Evolutionary conservation across 2,113 vertebrate species (phyloP).

Genomic region (Chinchilla lanigera): DNA sequence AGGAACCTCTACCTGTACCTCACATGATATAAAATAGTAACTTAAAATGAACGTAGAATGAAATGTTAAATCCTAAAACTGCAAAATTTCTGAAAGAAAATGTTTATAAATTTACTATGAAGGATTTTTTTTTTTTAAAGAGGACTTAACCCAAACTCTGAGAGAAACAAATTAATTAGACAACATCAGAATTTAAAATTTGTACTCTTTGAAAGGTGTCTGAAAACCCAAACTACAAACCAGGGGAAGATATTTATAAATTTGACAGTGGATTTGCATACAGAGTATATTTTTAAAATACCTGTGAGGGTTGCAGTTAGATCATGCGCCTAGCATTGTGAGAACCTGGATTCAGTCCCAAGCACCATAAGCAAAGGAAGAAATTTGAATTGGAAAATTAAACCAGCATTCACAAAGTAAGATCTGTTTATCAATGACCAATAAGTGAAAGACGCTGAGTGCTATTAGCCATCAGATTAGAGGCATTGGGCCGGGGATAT

Average conservation of each 20-base stretch:
- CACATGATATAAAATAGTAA: neutral
- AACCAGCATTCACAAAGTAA: neutral
- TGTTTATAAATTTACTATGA: neutral
- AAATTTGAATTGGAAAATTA: neutral
- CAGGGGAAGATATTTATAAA: neutral
- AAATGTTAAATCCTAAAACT: conserved; percentile 1
- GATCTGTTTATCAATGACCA: neutral
- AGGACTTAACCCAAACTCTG: neutral
- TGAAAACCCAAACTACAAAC: conserved; percentile 33
- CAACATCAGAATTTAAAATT: neutral
- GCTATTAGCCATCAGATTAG: neutral
- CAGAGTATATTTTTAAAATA: neutral
- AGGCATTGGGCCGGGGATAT: no score
- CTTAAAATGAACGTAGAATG: neutral
- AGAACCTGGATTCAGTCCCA: neutral
- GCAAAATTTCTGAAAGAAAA: neutral
- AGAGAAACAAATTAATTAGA: neutral
- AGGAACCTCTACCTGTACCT: neutral
- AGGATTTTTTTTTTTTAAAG: neutral
- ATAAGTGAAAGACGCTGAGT: neutral
- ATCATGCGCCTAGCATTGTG: neutral
- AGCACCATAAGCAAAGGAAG: neutral
- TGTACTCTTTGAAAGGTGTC: neutral
- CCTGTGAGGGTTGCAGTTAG: neutral
- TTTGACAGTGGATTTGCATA: neutral